Conservation (phyloP, 2,797 vertebrate species). For the Pteronotus mesoamericanus region DNA sequence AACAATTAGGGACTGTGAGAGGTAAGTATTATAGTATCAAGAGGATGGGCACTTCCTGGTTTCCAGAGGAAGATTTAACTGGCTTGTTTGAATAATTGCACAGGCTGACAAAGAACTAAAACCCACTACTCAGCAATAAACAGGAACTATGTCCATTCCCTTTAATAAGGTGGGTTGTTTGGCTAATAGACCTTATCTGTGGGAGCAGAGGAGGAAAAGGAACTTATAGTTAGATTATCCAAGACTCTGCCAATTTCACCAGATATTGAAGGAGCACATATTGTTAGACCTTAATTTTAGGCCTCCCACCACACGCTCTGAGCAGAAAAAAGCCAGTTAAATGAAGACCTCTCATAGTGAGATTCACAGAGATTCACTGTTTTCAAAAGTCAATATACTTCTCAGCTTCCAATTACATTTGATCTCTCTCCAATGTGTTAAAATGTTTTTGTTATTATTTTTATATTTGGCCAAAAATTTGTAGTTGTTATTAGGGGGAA, state of each 20-base stretch:
- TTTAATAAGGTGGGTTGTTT: not conserved
- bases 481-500: not conserved
- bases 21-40: not conserved
- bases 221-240: not conserved
- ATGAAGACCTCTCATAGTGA: not conserved
- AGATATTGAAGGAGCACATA: not conserved
- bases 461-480: not conserved
- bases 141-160: rapidly evolving
- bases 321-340: not conserved
- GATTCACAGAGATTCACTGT: not conserved
- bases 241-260: not conserved
- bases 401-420: not conserved
- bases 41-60: not conserved
- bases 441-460: not conserved
- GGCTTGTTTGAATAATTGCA: not conserved
- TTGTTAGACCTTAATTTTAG: not conserved
- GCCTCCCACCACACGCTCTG: not conserved
- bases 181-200: not conserved
- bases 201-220: not conserved
- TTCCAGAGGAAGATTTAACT: not conserved
- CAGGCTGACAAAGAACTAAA: not conserved
- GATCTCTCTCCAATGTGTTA: not conserved
- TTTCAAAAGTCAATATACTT: not conserved
- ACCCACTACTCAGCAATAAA: not conserved
- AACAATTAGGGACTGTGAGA: not conserved